Conservation (phyloP, 2,113 vertebrate genomes). For the Anthoscopus minutus region DNA sequence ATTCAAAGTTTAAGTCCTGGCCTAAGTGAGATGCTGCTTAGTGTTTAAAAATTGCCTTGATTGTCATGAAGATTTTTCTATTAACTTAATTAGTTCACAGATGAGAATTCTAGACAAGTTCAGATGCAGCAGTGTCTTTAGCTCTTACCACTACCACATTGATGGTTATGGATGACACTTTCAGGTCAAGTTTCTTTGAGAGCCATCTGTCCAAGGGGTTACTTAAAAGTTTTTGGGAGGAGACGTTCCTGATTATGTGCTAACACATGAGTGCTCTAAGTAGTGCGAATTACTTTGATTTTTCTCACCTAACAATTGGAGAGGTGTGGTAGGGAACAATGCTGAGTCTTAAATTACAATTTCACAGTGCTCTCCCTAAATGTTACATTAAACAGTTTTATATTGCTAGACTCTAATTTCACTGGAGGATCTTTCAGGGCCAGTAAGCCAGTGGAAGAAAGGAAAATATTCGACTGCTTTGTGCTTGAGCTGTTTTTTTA, state of each 20-base stretch:
- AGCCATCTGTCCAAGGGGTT: not conserved
- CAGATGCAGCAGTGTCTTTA: not conserved
- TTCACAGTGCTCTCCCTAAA: not conserved
- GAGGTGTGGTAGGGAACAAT: not conserved
- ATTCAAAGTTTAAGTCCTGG: not conserved
- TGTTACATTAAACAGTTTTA: not conserved
- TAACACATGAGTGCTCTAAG: not conserved
- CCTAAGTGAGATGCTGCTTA: not conserved
- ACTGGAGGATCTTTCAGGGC: not conserved
- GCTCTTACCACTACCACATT: not conserved
- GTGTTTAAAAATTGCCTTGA: not conserved
- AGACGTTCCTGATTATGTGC: not conserved
- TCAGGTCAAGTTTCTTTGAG: not conserved
- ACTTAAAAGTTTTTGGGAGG: not conserved
- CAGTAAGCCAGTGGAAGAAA: not conserved
- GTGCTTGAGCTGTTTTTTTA: not conserved
- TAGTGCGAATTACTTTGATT: not conserved
- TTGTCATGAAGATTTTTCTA: not conserved
- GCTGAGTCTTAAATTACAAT: not conserved
- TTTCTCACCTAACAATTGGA: not conserved
- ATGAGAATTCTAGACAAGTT: not conserved
- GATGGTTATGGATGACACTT: not conserved
- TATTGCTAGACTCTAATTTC: not conserved
- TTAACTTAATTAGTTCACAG: not conserved
- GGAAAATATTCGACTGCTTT: fast-evolving